These are phyloP conservation scores for Plestiodon gilberti DNA, from an alignment of 2,113 vertebrate species.

Conservation along the genomic window DNA sequence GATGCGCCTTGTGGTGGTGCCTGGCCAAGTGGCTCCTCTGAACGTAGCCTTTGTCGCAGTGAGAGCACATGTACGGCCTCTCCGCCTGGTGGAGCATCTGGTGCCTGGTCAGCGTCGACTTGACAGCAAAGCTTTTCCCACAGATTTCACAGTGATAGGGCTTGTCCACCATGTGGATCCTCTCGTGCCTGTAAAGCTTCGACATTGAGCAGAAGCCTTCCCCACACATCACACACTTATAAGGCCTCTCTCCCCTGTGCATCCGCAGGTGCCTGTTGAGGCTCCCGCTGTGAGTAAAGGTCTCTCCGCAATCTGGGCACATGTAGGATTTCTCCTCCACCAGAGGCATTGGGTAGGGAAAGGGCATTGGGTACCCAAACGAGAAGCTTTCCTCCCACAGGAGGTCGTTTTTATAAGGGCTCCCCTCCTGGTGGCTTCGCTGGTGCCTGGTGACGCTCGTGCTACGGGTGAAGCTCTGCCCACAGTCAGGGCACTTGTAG, in stretches of 20 bases:
- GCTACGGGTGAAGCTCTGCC: slow-evolving; percentile 67
- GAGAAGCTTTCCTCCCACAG: slow-evolving; percentile 56
- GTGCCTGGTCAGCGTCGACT: slow-evolving; percentile 25
- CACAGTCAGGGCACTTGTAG: slow-evolving; percentile 67
- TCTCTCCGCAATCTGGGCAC: slow-evolving; percentile 28
- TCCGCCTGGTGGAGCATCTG: slow-evolving; percentile 29
- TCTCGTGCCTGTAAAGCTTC: slow-evolving; percentile 22
- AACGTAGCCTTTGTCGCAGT: slow-evolving; percentile 33
- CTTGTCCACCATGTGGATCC: slow-evolving; percentile 23
- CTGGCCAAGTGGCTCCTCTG: slow-evolving; percentile 23
- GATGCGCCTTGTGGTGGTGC: slow-evolving; percentile 22
- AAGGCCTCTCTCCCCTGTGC: slow-evolving; percentile 26
- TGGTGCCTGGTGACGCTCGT: slow-evolving; percentile 68
- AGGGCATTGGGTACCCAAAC: neutral
- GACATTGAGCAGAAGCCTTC: slow-evolving; percentile 30
- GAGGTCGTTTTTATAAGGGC: slow-evolving; percentile 62
- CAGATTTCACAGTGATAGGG: slow-evolving; percentile 30
- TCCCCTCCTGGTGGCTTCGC: slow-evolving; percentile 63
- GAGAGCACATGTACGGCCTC: slow-evolving; percentile 26
- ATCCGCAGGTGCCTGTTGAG: slow-evolving; percentile 18
- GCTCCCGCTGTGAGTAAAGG: slow-evolving; percentile 15
- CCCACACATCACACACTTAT: slow-evolving; percentile 26
- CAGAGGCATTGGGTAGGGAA: neutral
- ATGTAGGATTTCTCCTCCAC: slow-evolving; percentile 15
- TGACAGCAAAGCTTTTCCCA: slow-evolving; percentile 33